These are phyloP conservation scores for Drepana arcuata DNA, from an alignment of 1,140 invertebrate species.

Conservation along the genomic window DNA sequence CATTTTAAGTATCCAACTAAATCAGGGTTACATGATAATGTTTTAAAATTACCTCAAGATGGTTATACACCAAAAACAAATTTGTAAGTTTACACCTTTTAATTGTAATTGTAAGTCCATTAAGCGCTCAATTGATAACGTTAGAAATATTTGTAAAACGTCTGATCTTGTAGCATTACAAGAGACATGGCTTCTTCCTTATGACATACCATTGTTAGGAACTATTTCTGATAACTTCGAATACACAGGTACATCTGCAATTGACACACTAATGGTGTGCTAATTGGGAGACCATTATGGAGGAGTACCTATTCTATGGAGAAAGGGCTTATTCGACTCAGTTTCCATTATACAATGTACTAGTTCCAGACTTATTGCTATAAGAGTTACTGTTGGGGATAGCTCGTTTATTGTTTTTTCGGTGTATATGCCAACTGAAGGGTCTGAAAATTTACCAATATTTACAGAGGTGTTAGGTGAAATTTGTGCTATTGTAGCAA, in stretches of 20 bases:
- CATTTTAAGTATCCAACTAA: constrained; percentile 3
- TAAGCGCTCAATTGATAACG: constrained; percentile 1
- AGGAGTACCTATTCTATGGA: neutral
- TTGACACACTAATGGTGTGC: constrained; percentile 3
- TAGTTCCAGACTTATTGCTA: neutral
- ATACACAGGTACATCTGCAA: constrained; percentile 8
- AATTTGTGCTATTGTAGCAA: neutral
- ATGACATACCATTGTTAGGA: constrained; percentile 11
- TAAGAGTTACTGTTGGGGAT: neutral
- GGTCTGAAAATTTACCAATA: neutral
- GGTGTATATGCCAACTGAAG: neutral
- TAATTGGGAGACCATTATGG: constrained; percentile 11
- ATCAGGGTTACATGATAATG: neutral
- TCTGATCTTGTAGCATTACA: constrained; percentile 3
- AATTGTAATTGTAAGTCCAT: constrained; percentile 4
- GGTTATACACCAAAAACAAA: neutral
- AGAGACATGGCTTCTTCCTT: constrained; percentile 13
- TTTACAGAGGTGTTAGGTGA: neutral
- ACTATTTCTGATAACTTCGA: constrained; percentile 8
- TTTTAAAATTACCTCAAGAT: too few relatives aligned
- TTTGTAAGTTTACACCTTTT: neutral
- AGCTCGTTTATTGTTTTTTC: neutral
- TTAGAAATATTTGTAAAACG: neutral
- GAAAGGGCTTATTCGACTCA: neutral
- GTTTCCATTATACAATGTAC: neutral